These are phyloP conservation scores for Nipponia nippon DNA, from an alignment of 2,113 vertebrate species.

Conservation along the genomic window DNA sequence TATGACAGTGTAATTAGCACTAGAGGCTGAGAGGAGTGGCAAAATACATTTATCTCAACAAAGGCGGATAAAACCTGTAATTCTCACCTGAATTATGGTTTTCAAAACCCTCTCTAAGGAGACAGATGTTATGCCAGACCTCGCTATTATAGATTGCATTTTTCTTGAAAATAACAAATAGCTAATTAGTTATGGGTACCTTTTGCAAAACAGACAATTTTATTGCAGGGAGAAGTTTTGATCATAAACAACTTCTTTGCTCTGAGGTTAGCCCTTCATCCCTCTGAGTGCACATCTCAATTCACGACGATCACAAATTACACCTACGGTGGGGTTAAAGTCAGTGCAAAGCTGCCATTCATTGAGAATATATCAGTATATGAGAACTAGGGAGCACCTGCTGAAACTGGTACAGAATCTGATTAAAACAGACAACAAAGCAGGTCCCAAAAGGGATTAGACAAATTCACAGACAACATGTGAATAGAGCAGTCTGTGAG, in stretches of 20 bases:
- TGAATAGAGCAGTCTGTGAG: not conserved
- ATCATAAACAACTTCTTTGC: not conserved
- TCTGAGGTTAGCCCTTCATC: not conserved
- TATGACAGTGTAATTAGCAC: constrained; percentile 32
- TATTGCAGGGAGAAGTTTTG: not conserved
- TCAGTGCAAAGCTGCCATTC: not conserved
- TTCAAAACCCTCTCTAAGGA: constrained; percentile 25
- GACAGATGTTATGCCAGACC: constrained; percentile 9
- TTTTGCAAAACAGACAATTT: not conserved
- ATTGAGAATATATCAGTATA: not conserved
- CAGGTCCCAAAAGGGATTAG: not conserved
- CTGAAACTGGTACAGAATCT: not conserved
- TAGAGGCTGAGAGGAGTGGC: constrained; percentile 33
- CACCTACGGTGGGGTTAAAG: not conserved
- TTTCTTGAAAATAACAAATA: constrained; percentile 46
- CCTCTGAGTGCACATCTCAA: not conserved
- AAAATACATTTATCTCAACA: constrained; percentile 47
- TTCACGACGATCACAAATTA: not conserved
- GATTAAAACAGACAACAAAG: not conserved
- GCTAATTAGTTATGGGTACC: constrained; percentile 20
- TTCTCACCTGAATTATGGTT: constrained; percentile 33
- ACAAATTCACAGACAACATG: not conserved
- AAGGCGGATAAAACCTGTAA: constrained; percentile 9
- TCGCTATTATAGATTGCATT: not conserved
- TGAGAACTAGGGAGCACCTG: not conserved